Base-by-base conservation (phyloP, 2,797 vertebrate species). In the Hippopotamyrus pictus region DNA sequence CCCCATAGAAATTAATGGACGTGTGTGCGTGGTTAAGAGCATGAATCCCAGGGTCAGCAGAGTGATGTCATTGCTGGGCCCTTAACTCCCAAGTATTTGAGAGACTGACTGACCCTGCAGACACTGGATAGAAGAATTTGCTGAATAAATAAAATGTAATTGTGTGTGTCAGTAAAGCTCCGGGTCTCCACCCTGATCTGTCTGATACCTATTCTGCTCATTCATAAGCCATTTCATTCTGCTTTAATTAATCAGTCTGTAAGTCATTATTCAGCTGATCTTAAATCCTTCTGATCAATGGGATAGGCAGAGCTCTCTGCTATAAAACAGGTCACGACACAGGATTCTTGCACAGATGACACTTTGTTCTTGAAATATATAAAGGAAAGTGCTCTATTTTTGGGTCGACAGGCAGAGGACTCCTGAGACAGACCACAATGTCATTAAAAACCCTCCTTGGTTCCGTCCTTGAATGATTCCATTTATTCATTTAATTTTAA, bases 281-380 rank as follows among this genome's bases (percentile, higher is more conserved):
- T 76, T 17, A 76, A 41, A 76, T 41, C 29, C 29, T 5, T 76
- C 69, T 76, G 69, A 37, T 41, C 69, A 76, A 76, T 41, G 33
- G 69, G 33, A 37, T 19, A 37, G 2, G 19, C 82, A 25, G 82
- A 25, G 9, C 5, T 51, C 44, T 48, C 82, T 50, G 22, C 48
- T 51, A n/a, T 85, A 25, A 51, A 48, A 51, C 46, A 3, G 48
- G 17, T 51, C n/a, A 25, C n/a, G 46, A 51, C 82, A 50, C 44
- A 29, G 8, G 19, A 84, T 84, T 84, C 48, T 29, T 76, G 33
- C 29, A 41, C 1, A 41, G 14, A 76, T 76, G 33, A 76, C 69
- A 76, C 69, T 19, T 76, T 83, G 79, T 83, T 83, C 44, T 83
- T 83, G 79, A 83, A 25, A 83, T 22, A n/a, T 48, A 48, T 83